These are phyloP conservation scores for Tachycineta bicolor DNA, from an alignment of 2,113 vertebrate species.

Conservation along the genomic window DNA sequence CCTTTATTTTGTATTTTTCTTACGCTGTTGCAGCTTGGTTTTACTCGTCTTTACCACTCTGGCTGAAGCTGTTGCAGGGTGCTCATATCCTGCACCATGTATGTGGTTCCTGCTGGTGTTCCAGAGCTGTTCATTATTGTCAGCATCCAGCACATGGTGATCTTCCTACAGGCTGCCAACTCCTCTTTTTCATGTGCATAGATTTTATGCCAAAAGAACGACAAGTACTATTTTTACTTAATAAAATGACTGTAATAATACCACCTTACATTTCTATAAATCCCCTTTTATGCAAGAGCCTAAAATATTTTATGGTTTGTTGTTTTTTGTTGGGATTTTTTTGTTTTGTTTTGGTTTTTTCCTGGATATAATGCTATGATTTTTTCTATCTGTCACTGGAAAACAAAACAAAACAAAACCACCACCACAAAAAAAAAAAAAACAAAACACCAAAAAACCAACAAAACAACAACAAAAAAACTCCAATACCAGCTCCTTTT, in stretches of 20 bases:
- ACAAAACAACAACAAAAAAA: background rate
- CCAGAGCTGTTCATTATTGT: background rate
- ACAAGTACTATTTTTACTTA: background rate
- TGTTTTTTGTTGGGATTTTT: background rate
- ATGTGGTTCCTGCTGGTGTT: background rate
- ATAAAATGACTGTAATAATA: background rate
- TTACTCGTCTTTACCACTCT: background rate
- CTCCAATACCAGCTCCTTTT: background rate
- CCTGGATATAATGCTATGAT: rapidly evolving
- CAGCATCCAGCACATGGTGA: background rate
- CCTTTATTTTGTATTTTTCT: background rate
- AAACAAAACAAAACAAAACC: background rate
- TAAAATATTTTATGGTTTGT: background rate
- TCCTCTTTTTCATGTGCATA: background rate
- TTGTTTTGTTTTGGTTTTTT: background rate
- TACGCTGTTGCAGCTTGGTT: background rate
- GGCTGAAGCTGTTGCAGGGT: background rate
- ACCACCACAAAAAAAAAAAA: no score
- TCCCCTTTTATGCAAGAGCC: background rate
- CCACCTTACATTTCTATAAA: background rate
- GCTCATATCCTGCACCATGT: background rate
- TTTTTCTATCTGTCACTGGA: background rate
- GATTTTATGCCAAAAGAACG: background rate
- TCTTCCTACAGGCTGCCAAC: background rate
- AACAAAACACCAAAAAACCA: no score